Conservation (phyloP, 1,140 invertebrate genomes). For the Cheumatopsyche charites region DNA sequence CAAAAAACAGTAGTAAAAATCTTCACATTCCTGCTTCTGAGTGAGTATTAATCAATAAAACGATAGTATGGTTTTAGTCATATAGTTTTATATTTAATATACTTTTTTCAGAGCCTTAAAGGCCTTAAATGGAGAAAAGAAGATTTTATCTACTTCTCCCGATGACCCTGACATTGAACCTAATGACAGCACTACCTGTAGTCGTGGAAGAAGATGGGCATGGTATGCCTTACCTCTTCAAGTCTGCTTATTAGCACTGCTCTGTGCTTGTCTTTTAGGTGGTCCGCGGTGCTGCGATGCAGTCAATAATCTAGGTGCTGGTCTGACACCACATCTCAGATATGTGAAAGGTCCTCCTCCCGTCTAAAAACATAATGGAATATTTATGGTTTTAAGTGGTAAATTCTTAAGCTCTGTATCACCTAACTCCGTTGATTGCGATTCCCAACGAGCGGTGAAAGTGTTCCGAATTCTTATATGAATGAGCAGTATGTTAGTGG, state of each 20-base stretch:
- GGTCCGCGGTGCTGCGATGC: constrained; percentile 83
- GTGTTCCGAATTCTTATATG: background rate
- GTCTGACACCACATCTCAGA: constrained; percentile 81
- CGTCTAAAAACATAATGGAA: constrained; percentile 62
- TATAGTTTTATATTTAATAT: constrained; percentile 8
- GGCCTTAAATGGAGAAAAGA: constrained; percentile 38
- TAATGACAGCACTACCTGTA: constrained; percentile 59
- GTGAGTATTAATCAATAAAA: constrained; percentile 34
- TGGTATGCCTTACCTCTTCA: constrained; percentile 81
- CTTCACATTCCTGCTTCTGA: constrained; percentile 13
- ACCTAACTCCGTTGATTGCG: background rate
- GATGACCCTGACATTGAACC: constrained; percentile 53
- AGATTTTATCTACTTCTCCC: constrained; percentile 27
- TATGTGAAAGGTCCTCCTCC: constrained; percentile 87
- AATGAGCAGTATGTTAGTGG: background rate
- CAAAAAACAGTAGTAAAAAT: constrained; percentile 44
- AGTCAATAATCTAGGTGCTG: constrained; percentile 81
- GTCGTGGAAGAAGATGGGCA: constrained; percentile 78
- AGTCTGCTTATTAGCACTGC: constrained; percentile 79
- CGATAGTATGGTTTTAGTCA: background rate
- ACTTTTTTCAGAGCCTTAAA: constrained; percentile 28
- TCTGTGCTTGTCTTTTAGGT: constrained; percentile 81
- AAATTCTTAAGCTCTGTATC: constrained; percentile 19
- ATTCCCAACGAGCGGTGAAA: background rate
- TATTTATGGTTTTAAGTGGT: background rate